A percentile compares a stretch with the other conserved stretches of the same genome.
Evolutionary conservation across 2,113 vertebrate species (phyloP).

Genomic region (Oreamnos americanus): DNA sequence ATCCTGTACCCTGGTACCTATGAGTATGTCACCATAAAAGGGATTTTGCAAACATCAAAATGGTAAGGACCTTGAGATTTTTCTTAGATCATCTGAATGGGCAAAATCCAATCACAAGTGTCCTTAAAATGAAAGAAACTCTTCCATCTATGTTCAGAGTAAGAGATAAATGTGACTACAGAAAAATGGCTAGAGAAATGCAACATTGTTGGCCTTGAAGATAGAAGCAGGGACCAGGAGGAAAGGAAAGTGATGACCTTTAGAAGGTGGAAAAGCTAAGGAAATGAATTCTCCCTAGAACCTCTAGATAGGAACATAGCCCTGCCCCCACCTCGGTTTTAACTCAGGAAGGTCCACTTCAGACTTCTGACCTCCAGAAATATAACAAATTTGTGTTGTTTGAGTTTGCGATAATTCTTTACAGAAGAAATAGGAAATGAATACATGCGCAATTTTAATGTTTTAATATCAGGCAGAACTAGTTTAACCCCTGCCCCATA

Average conservation of each 20-base stretch:
- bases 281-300: not conserved
- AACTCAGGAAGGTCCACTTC: not conserved
- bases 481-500: not conserved
- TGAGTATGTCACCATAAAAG: not conserved
- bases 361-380: not conserved
- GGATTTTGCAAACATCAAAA: not conserved
- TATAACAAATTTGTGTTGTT: not conserved
- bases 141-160: not conserved
- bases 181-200: not conserved
- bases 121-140: not conserved
- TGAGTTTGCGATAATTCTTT: not conserved
- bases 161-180: not conserved
- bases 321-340: not conserved
- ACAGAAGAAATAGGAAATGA: not conserved
- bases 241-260: not conserved
- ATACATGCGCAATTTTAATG: not conserved
- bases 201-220: not conserved
- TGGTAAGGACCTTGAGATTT: not conserved
- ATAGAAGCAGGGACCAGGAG: not conserved
- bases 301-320: not conserved
- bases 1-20: not conserved
- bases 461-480: not conserved
- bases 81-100: not conserved
- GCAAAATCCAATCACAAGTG: not conserved
- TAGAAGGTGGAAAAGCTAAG: not conserved